Evolutionary conservation across 1,140 invertebrate species (phyloP).

Genomic region (Eufriesea mexicana): DNA sequence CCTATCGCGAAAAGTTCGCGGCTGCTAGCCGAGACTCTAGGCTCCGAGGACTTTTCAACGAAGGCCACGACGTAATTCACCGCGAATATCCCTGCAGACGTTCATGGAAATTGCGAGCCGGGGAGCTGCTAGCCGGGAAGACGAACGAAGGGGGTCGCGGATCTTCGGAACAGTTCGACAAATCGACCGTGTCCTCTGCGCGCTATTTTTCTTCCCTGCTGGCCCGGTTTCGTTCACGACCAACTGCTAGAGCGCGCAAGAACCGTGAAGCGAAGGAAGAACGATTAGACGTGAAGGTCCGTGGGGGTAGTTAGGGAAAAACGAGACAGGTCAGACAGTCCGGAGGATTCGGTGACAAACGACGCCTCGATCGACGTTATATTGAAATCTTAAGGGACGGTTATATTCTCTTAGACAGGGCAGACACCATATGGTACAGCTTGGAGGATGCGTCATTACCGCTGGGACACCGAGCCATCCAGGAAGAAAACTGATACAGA

Average conservation of each 20-base stretch:
- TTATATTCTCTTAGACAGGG: constrained; percentile 45
- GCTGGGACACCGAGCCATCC: constrained; percentile 44
- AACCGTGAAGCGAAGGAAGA: neutral
- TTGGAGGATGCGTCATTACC: constrained; percentile 58
- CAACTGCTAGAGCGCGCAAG: neutral
- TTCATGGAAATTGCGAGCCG: constrained; percentile 38
- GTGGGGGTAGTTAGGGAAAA: neutral
- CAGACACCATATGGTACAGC: constrained; percentile 58
- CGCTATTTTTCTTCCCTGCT: neutral
- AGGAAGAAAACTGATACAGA: constrained; percentile 52
- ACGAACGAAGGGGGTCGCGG: neutral
- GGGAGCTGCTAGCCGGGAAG: no score
- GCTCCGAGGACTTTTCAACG: constrained; percentile 41
- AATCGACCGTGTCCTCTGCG: constrained; percentile 17
- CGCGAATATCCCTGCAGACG: constrained; percentile 35
- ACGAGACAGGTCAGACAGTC: neutral
- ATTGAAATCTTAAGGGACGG: constrained; percentile 63
- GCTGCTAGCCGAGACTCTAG: neutral
- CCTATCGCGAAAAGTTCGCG: constrained; percentile 57
- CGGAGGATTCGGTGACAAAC: constrained; percentile 53
- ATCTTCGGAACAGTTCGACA: neutral
- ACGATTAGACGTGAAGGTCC: neutral
- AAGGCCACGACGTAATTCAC: constrained; percentile 36
- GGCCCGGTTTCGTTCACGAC: neutral
- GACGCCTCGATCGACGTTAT: constrained; percentile 50